Evolutionary conservation across 2,888 invertebrate genomes (phyloP), one percentile per base, ranked within the genome.

Genomic region (Andrena trimmerana): DNA sequence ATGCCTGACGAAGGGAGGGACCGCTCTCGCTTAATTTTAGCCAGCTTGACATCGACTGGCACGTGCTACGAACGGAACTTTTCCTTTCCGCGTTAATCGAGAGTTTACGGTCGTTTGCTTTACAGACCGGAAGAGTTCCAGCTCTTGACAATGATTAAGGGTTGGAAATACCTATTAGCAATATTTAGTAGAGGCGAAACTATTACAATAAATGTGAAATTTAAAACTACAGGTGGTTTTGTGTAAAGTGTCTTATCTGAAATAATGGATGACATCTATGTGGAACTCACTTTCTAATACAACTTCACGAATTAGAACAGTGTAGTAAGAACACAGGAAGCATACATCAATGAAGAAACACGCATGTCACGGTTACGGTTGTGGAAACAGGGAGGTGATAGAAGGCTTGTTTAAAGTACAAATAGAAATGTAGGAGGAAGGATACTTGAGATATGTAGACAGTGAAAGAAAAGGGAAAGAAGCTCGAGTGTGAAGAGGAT

Each of bases 1-100:
- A 52, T 60, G n/a, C 63, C 52, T 36, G 29, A 27, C 69, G 57
- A 62, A 72, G 70, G 68, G 79, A 63, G 29, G 52, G 60, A 33
- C 86, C 52, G 33, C 86, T 87, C 81, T 77, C 87, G 88, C 87
- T 91, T 90, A 90, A 91, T 91, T 92, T 91, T 89, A 90, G 90
- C 79, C 81, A 75, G 76, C 81, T 78, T 79, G 81, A 87, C 83
- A 84, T 78, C 84, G 66, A 42, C 27, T 83, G 89, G 67, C 92
- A 91, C 92, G 91, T 91, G 92, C 89, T 90, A 13, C 33, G 78
- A 85, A 83, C 78, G 75, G 67, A 78, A 75, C 29, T 62, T 68
- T 75, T 78, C 79, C 52, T 65, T 84, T 74, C 68, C 63, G 27
- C 29, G 20, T 65, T 62, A 10, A 42, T 6, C 48, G 65, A 59